These are phyloP conservation scores for Liparis tanakae DNA, from an alignment of 2,797 vertebrate species.

Conservation along the genomic window DNA sequence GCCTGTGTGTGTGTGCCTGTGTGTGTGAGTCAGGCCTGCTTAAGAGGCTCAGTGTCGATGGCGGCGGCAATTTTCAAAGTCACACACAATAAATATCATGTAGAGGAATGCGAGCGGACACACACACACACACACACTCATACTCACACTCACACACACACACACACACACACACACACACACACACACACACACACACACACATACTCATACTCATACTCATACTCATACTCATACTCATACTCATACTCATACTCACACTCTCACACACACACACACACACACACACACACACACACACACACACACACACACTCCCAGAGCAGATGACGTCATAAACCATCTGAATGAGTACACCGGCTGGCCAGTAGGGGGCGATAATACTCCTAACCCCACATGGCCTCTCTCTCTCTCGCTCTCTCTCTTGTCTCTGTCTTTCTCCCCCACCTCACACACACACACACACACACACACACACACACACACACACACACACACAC, in stretches of 20 bases:
- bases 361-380: slow-evolving; percentile 75
- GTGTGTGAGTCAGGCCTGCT: slow-evolving; percentile 65
- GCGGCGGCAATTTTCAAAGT: slow-evolving; percentile 64
- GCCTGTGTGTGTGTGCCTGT: not conserved
- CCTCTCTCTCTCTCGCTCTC: slow-evolving; percentile 17
- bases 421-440: slow-evolving; percentile 27
- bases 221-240: too few relatives aligned
- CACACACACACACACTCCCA: too few relatives aligned
- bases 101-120: slow-evolving; percentile 45
- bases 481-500: slow-evolving; percentile 20
- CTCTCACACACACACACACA: too few relatives aligned
- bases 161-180: too few relatives aligned
- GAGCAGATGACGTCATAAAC: slow-evolving; percentile 64
- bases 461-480: slow-evolving; percentile 21
- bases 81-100: slow-evolving; percentile 66
- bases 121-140: slow-evolving; percentile 64
- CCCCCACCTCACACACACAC: not conserved
- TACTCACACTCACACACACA: too few relatives aligned
- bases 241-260: too few relatives aligned
- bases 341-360: slow-evolving; percentile 65
- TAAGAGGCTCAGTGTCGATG: slow-evolving; percentile 66
- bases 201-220: too few relatives aligned
- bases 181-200: too few relatives aligned
- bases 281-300: too few relatives aligned
- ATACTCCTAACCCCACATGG: slow-evolving; percentile 71